Evolutionary conservation across 92 coral and sea anemone genomes (phyloP).

Genomic region (Montipora capitata): DNA sequence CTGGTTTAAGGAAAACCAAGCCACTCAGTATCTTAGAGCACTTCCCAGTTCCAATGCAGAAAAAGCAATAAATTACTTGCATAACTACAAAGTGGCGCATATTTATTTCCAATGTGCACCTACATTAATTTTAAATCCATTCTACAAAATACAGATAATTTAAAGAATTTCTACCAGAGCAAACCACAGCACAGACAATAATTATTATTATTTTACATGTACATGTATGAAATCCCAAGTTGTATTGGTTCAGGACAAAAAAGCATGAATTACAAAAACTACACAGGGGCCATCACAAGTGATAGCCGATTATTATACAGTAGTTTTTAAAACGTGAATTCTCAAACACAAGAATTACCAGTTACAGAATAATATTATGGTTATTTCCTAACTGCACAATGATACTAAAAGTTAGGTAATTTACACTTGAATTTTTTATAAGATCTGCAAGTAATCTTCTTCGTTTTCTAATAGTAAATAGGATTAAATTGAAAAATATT

Average conservation of each 20-base stretch:
- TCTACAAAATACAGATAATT: background rate
- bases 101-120: slow-evolving; percentile 37
- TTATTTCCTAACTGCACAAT: background rate
- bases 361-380: background rate
- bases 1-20: background rate
- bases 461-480: background rate
- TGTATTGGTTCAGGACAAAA: background rate
- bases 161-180: background rate
- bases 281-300: background rate
- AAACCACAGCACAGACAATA: background rate
- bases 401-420: background rate
- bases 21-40: no score
- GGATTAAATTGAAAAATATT: background rate
- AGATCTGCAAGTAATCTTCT: no score
- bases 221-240: background rate
- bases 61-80: background rate
- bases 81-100: background rate
- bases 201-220: no score
- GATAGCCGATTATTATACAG: background rate
- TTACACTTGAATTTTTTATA: no score
- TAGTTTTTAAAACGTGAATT: background rate
- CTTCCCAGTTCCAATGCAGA: background rate
- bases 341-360: background rate
- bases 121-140: no score
- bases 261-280: slow-evolving; percentile 9